These are phyloP conservation scores for Rhinichthys osculus DNA, from an alignment of 2,797 vertebrate species.

Conservation along the genomic window DNA sequence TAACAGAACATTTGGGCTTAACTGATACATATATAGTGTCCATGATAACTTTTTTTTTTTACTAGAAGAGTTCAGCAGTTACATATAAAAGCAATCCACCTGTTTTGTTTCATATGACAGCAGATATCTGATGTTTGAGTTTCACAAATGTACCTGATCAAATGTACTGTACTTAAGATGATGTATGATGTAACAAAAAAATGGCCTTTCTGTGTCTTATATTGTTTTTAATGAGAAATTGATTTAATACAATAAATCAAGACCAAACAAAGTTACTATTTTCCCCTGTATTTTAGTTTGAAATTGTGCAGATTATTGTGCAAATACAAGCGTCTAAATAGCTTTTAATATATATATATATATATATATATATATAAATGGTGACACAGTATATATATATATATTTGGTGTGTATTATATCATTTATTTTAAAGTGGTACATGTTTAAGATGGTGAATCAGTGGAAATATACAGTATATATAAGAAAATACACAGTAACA, in stretches of 20 bases:
- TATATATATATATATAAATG: too few species aligned
- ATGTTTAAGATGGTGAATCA: background rate
- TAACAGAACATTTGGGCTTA: background rate
- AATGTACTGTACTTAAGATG: conserved; percentile 1
- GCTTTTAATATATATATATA: too few species aligned
- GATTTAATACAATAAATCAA: background rate
- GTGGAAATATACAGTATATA: background rate
- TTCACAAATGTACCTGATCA: background rate
- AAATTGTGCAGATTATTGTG: background rate
- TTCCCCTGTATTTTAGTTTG: background rate
- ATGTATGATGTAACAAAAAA: background rate
- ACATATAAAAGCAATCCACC: background rate
- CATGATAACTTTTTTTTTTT: background rate
- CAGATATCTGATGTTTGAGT: background rate
- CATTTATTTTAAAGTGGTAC: background rate
- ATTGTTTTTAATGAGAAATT: background rate
- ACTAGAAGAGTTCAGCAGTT: background rate
- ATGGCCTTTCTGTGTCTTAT: background rate
- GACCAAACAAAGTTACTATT: background rate
- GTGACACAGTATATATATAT: too few species aligned
- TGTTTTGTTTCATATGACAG: background rate
- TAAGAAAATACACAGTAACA: background rate
- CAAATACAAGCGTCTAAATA: background rate
- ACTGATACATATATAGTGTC: background rate
- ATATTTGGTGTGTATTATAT: too few species aligned